A percentile compares a stretch with the other conserved stretches of the same genome.
Evolutionary conservation across 2,888 invertebrate species (phyloP).

Genomic region (Rhynchonema sp.): DNA sequence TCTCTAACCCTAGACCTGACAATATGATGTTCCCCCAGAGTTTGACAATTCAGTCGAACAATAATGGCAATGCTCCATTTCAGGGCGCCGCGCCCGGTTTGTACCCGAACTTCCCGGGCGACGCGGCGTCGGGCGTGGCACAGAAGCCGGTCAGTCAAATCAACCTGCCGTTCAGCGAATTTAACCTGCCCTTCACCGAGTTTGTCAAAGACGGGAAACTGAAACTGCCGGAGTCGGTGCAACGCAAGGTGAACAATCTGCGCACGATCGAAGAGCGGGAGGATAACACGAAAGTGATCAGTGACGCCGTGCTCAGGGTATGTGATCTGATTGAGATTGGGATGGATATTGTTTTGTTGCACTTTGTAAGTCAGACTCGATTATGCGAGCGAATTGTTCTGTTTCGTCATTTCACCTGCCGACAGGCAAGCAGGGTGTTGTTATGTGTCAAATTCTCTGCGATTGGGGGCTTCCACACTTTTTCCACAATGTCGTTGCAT

Average conservation of each 20-base stretch:
- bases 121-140: not conserved
- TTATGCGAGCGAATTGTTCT: no score
- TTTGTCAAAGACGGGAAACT: not conserved
- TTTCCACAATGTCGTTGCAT: no score
- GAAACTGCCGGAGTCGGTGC: not conserved
- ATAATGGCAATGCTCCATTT: no score
- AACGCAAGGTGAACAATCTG: not conserved
- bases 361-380: no score
- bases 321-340: not conserved
- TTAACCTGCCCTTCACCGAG: not conserved
- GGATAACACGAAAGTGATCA: not conserved
- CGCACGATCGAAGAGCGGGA: not conserved
- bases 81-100: no score
- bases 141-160: not conserved
- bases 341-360: not conserved
- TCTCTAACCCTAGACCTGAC: no score
- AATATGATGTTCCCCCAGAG: no score
- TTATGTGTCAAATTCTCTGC: not conserved
- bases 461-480: no score
- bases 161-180: not conserved
- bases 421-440: not conserved
- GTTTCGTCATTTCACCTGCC: not conserved
- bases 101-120: not conserved
- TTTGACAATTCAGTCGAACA: no score
- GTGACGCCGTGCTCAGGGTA: not conserved